phyloP scores from a whole-genome alignment of 2,113 vertebrate genomes.

The Vireo altiloquus region DNA sequence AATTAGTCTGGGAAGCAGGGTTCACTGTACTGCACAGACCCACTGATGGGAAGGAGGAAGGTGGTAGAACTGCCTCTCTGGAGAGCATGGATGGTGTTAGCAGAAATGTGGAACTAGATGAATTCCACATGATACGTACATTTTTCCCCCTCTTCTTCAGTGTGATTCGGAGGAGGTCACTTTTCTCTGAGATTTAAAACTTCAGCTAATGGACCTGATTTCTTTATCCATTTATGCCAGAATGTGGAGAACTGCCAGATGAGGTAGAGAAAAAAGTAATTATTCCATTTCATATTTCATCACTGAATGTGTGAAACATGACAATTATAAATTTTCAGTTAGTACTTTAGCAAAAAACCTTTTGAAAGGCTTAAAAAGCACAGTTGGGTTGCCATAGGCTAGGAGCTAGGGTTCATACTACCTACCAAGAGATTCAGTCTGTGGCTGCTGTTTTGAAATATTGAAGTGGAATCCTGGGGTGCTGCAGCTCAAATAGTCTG shows the following conservation, averaged over 20 bases:
- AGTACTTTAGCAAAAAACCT: neutral
- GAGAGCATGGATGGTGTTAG: neutral
- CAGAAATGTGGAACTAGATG: neutral
- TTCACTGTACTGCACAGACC: neutral
- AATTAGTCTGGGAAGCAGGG: slow-evolving; percentile 34
- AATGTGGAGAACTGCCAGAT: neutral
- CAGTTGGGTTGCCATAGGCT: neutral
- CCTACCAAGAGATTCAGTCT: neutral
- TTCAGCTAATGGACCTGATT: neutral
- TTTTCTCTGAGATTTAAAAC: neutral
- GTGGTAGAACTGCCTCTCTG: neutral
- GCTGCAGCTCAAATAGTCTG: neutral
- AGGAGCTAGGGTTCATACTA: neutral
- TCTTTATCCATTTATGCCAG: neutral
- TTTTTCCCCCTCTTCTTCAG: neutral
- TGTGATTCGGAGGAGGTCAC: neutral
- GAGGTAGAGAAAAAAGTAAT: neutral
- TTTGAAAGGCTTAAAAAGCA: neutral
- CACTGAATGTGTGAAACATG: neutral
- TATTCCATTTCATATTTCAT: neutral
- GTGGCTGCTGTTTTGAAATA: neutral
- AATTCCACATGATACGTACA: neutral
- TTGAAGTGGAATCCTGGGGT: neutral
- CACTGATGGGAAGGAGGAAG: neutral
- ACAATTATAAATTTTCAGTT: neutral